phyloP scores from a whole-genome alignment of 2,113 vertebrate species.

The Gopherus evgoodei region DNA sequence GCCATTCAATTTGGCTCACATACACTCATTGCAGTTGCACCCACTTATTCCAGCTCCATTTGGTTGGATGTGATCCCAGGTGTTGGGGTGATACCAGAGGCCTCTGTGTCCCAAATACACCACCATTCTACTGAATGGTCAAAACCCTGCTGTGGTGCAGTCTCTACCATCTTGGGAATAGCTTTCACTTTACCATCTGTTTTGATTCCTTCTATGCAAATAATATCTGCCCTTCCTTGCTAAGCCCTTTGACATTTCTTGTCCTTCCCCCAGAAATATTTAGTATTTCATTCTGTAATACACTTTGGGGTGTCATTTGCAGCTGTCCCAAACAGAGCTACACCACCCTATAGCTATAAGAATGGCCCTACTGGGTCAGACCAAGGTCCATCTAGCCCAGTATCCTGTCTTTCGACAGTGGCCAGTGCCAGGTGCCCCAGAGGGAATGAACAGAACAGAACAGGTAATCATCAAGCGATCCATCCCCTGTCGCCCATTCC shows the following conservation, averaged over 20 bases:
- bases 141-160: neutral
- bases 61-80: neutral
- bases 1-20: neutral
- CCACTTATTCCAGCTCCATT: neutral
- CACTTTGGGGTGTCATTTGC: constrained; percentile 31
- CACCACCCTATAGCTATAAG: too few relatives aligned
- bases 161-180: neutral
- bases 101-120: neutral
- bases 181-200: neutral
- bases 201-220: neutral
- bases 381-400: too few relatives aligned
- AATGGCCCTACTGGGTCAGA: too few relatives aligned
- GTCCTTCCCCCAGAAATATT: neutral
- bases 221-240: neutral
- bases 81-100: neutral
- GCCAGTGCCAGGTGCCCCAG: too few relatives aligned
- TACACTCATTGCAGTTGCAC: neutral
- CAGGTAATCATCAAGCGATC: too few relatives aligned
- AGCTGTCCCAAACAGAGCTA: constrained; percentile 27
- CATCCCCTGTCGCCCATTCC: too few relatives aligned
- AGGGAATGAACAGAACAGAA: too few relatives aligned
- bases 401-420: too few relatives aligned
- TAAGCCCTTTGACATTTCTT: neutral
- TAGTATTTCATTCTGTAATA: constrained; percentile 23
- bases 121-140: neutral